These are phyloP conservation scores for Oikopleura vanhoeffeni DNA, from an alignment of 23 tunicate genomes.

Conservation along the genomic window DNA sequence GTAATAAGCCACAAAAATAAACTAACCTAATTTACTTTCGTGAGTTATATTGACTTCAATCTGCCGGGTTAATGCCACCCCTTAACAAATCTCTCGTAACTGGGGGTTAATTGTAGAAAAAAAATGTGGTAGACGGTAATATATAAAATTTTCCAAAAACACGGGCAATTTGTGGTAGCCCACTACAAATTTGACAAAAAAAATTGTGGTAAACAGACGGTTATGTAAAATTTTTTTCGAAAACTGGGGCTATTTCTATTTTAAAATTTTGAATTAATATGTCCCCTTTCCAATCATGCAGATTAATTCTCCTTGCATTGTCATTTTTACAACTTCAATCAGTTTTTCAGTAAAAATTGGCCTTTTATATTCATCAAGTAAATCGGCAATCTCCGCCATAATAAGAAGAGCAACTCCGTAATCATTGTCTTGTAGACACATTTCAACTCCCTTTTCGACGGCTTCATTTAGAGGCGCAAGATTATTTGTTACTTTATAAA, in stretches of 20 bases:
- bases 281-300: slow-evolving; percentile 1
- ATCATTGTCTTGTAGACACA: neutral
- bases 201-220: too few relatives aligned
- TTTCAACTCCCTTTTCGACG: neutral
- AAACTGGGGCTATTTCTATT: neutral
- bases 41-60: too few relatives aligned
- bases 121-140: too few relatives aligned
- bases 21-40: too few relatives aligned
- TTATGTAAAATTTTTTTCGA: too few relatives aligned
- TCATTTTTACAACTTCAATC: neutral
- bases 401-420: slow-evolving; percentile 4
- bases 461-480: neutral
- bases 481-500: neutral
- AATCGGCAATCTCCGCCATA: slow-evolving; percentile 1
- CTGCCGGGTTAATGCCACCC: too few relatives aligned
- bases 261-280: neutral
- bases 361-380: neutral
- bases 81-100: too few relatives aligned
- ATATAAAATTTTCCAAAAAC: too few relatives aligned
- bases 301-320: neutral
- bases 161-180: too few relatives aligned
- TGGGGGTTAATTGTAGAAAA: too few relatives aligned
- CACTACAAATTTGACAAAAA: too few relatives aligned
- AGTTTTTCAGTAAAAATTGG: neutral
- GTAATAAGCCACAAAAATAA: too few relatives aligned